Conservation (phyloP, 2,113 vertebrate species). For the Salvelinus fontinalis region DNA sequence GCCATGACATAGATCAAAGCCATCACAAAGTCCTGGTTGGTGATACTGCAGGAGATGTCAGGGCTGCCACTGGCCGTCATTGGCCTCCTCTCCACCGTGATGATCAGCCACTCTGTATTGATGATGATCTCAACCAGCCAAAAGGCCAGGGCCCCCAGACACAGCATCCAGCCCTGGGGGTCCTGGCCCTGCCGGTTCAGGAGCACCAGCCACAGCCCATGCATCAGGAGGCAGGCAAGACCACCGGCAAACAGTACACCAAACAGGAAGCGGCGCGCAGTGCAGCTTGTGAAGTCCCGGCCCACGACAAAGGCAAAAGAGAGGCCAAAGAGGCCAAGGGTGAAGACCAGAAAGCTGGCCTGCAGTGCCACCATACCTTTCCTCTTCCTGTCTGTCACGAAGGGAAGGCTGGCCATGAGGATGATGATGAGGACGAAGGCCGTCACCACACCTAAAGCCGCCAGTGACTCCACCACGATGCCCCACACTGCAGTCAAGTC, state of each 20-base stretch:
- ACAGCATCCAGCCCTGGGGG: constrained; percentile 79
- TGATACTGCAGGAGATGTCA: constrained; percentile 71
- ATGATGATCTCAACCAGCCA: constrained; percentile 88
- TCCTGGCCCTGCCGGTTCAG: constrained; percentile 70
- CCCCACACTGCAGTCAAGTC: constrained; percentile 84
- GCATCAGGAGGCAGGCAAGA: constrained; percentile 85
- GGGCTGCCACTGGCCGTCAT: rapidly evolving
- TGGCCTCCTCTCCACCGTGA: constrained; percentile 73
- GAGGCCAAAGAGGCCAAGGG: constrained; percentile 88
- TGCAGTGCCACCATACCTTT: constrained; percentile 83
- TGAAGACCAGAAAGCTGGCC: constrained; percentile 82
- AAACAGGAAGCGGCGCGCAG: constrained; percentile 86
- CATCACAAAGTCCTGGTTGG: constrained; percentile 86
- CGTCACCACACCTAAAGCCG: constrained; percentile 78
- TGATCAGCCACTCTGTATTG: constrained; percentile 89
- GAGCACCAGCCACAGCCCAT: constrained; percentile 80
- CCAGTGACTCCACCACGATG: constrained; percentile 81
- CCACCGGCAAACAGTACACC: constrained; percentile 88
- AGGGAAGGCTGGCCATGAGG: constrained; percentile 83
- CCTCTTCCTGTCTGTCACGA: constrained; percentile 81
- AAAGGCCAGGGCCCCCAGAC: constrained; percentile 77
- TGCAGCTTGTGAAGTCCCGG: constrained; percentile 80
- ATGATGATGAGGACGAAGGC: constrained; percentile 83
- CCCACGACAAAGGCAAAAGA: constrained; percentile 87
- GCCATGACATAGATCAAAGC: constrained; percentile 89